Conservation (phyloP, 2,113 vertebrate genomes). For the Leptodactylus fuscus region DNA sequence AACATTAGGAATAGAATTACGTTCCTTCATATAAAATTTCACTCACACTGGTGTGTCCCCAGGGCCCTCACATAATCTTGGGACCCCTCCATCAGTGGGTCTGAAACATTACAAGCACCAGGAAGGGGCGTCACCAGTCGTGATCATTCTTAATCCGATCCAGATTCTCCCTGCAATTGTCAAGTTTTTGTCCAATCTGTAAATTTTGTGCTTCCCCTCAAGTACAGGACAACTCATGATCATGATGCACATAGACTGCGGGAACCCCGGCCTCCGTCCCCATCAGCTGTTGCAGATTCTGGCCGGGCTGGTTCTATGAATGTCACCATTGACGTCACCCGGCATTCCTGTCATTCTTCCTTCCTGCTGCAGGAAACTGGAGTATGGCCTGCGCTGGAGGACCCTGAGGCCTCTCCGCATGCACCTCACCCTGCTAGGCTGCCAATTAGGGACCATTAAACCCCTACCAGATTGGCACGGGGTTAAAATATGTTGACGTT, state of each 20-base stretch:
- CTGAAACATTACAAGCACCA: not conserved
- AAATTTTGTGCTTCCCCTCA: not conserved
- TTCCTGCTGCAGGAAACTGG: conserved; percentile 67
- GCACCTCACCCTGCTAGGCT: not conserved
- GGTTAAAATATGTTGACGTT: not conserved
- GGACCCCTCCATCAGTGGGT: too few relatives aligned
- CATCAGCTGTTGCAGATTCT: conserved; percentile 60
- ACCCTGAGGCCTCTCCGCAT: not conserved
- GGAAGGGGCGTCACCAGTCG: not conserved
- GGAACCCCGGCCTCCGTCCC: not conserved
- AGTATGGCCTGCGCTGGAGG: conserved; percentile 48
- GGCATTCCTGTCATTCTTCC: conserved; percentile 73
- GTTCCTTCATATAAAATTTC: too few relatives aligned
- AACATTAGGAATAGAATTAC: too few relatives aligned
- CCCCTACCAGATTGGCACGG: not conserved
- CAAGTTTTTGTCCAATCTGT: not conserved
- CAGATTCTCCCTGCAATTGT: not conserved
- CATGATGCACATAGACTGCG: too few relatives aligned
- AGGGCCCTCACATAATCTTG: too few relatives aligned
- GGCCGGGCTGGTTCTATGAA: conserved; percentile 69
- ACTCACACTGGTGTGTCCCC: too few relatives aligned
- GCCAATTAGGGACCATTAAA: too few relatives aligned
- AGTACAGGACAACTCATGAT: too few relatives aligned
- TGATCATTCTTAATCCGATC: not conserved
- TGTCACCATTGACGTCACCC: conserved; percentile 78